Evolutionary conservation across 2,113 vertebrate species (phyloP).

Genomic region (Choloepus hoffmanni): DNA sequence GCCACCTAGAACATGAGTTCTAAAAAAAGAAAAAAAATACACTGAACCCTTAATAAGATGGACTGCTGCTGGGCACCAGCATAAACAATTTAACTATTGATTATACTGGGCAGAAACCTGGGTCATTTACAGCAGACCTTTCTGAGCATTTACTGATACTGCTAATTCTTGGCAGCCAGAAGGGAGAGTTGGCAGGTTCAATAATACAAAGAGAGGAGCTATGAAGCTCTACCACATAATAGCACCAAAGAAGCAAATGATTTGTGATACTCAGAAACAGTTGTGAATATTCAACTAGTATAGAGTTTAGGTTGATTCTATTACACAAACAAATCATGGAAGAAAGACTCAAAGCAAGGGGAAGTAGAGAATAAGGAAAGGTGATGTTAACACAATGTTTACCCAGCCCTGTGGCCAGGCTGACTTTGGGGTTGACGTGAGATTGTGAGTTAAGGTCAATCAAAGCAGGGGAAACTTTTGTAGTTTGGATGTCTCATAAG

Average conservation of each 20-base stretch:
- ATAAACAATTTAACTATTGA: conserved; percentile 65
- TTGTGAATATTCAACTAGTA: conserved; percentile 68
- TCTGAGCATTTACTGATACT: conserved; percentile 71
- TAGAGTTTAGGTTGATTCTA: conserved; percentile 41
- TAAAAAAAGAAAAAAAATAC: background rate
- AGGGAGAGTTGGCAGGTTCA: conserved; percentile 69
- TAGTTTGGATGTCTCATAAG: background rate
- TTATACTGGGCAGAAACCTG: conserved; percentile 66
- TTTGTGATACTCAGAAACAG: conserved; percentile 65
- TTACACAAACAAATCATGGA: conserved; percentile 62
- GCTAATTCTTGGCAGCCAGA: conserved; percentile 76
- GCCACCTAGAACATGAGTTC: background rate
- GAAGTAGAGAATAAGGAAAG: background rate
- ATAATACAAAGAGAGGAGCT: conserved; percentile 52
- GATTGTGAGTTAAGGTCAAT: background rate
- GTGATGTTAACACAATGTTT: background rate
- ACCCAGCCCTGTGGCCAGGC: background rate
- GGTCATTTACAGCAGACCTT: conserved; percentile 71
- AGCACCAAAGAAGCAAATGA: conserved; percentile 63
- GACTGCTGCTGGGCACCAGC: background rate
- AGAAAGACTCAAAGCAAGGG: conserved; percentile 25
- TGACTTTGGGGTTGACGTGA: background rate
- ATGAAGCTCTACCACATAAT: conserved; percentile 44
- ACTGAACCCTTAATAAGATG: background rate
- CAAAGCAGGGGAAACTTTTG: background rate